phyloP scores from a whole-genome alignment of 2,113 vertebrate species.

The Recurvirostra avosetta region DNA sequence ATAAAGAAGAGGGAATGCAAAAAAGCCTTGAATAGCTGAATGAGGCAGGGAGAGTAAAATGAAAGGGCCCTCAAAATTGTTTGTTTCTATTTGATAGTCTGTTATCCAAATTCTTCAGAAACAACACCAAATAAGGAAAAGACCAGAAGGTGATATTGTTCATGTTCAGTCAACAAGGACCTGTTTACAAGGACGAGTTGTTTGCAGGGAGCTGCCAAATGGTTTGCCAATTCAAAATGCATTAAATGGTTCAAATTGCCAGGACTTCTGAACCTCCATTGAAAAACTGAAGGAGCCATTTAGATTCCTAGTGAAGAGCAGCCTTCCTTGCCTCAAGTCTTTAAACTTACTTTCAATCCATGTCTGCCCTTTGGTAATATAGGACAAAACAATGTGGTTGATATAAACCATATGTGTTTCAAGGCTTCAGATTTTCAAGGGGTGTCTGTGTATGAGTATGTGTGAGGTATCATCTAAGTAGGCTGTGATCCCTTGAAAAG shows the following conservation, averaged over 20 bases:
- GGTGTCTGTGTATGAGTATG: not conserved
- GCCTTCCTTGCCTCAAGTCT: not conserved
- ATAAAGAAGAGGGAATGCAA: not conserved
- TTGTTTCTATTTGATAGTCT: not conserved
- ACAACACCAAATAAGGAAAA: not conserved
- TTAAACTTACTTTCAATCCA: not conserved
- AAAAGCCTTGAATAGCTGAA: not conserved
- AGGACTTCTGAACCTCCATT: not conserved
- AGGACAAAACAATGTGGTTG: not conserved
- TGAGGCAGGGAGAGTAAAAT: not conserved
- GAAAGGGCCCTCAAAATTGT: not conserved
- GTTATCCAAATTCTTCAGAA: not conserved
- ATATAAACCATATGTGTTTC: not conserved
- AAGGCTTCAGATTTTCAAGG: not conserved
- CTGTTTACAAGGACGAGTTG: not conserved
- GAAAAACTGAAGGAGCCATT: not conserved
- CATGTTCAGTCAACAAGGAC: not conserved
- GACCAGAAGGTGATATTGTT: not conserved
- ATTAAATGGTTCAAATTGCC: not conserved
- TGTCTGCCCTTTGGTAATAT: not conserved
- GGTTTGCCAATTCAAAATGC: not conserved
- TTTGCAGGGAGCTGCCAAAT: not conserved
- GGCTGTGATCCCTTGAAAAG: not conserved
- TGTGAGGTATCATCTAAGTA: not conserved
- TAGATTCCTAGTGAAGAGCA: not conserved